phyloP scores from a whole-genome alignment of 2,113 vertebrate species.

The Arvicanthis niloticus region DNA sequence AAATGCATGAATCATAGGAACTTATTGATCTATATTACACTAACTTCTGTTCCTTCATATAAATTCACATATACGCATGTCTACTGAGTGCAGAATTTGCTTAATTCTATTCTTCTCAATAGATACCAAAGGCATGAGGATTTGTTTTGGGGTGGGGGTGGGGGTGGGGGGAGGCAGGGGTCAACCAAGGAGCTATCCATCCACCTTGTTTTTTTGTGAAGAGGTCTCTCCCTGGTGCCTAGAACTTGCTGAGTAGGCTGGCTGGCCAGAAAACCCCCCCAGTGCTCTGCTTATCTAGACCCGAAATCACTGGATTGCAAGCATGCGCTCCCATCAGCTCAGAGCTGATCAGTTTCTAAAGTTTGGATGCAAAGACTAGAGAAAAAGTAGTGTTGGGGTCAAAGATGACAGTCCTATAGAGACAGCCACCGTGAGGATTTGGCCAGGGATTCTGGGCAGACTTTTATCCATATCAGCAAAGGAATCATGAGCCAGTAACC shows the following conservation, averaged over 20 bases:
- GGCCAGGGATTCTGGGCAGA: background rate
- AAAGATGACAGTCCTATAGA: background rate
- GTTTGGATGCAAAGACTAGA: background rate
- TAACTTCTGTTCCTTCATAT: background rate
- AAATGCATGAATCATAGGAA: background rate
- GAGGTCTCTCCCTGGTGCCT: too few species aligned
- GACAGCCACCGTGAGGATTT: too few species aligned
- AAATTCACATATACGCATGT: background rate
- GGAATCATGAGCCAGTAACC: background rate
- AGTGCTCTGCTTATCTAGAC: background rate
- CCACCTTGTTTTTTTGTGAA: background rate
- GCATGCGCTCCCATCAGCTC: background rate
- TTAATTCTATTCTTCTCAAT: background rate
- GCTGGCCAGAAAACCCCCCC: background rate
- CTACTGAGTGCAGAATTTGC: background rate
- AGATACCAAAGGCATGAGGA: background rate
- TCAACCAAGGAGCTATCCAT: background rate
- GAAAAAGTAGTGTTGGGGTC: background rate
- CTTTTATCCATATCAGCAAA: background rate
- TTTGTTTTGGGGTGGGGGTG: fast-evolving
- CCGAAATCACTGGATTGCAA: background rate
- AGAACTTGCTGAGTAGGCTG: background rate
- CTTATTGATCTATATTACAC: background rate
- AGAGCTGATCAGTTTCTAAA: background rate
- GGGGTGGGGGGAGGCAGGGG: too few species aligned